A percentile compares a stretch with the other conserved stretches of the same genome.
Evolutionary conservation across 2,113 vertebrate genomes (phyloP).

Genomic region (Ceyx margarethae): DNA sequence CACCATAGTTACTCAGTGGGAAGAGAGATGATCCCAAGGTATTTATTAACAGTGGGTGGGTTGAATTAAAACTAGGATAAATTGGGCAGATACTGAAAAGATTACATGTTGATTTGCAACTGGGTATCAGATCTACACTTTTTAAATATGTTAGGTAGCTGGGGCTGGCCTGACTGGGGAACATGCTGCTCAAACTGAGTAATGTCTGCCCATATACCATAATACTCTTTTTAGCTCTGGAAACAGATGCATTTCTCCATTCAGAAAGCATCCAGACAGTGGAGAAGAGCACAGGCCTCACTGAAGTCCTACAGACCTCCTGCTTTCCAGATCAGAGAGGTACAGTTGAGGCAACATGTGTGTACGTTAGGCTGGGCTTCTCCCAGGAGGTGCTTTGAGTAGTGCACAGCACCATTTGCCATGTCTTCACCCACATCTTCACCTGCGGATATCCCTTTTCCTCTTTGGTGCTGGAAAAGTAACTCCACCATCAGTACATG

Average conservation of each 20-base stretch:
- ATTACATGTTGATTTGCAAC: neutral
- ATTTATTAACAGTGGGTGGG: neutral
- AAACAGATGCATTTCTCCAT: rapidly evolving
- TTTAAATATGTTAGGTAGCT: rapidly evolving
- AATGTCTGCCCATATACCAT: rapidly evolving
- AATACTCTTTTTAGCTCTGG: neutral
- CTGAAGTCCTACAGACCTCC: neutral
- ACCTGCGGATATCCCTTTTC: neutral
- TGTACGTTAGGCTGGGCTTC: neutral
- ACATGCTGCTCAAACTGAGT: neutral
- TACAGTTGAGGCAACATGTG: rapidly evolving
- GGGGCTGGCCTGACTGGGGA: neutral
- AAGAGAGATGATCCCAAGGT: neutral
- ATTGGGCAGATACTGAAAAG: neutral
- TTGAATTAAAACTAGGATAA: neutral
- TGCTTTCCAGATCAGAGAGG: neutral
- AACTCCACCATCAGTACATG: neutral
- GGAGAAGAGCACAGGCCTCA: rapidly evolving
- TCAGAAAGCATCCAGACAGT: neutral
- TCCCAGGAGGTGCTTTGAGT: neutral
- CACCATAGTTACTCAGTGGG: neutral
- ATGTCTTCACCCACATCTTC: neutral
- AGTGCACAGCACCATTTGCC: rapidly evolving
- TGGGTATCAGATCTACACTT: neutral
- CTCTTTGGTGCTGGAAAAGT: neutral